Base-by-base conservation (phyloP, 2,113 vertebrate genomes). In the Microcebus murinus region DNA sequence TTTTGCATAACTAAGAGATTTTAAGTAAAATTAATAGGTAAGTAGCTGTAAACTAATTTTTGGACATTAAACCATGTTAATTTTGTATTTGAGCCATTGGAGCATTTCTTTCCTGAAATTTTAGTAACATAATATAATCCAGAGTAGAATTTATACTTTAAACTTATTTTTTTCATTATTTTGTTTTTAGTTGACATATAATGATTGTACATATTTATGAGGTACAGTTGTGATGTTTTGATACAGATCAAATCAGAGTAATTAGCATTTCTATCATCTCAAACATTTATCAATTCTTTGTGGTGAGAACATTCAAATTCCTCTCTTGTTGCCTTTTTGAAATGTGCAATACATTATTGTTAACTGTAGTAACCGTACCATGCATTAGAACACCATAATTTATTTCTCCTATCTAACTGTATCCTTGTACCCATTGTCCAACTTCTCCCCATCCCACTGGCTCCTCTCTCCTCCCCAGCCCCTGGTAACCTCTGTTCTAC, bases 21-120 rank as follows among this genome's bases (percentile, higher is more conserved):
- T 89, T 92, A 85, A 92, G 50, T 42, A 74, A 93, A 84, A 87
- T 92, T 59, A 57, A 36, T 63, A 63, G 15, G 10, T 12, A 50
- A 76, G 59, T 77, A 52, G 2, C 18, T 79, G 14, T 71, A 92
- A 29, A 52, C 61, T 59, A 70, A 34, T 36, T 74, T 82, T 48
- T 36, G 23, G 48, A 90, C 89, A 76, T 93, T 68, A 52, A 39
- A 55, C 18, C 39, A 67, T 63, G 90, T 71, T 25, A 67, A 36
- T 71, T 80, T 94, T 71, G 45, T 39, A 68, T 76, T 96, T 90
- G 52, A 31, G 25, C 10, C 57, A 48, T 76, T 92, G 20, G 21
- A 34, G 82, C 23, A 83, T 93, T 87, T 93, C 65, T 96, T 79
- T 85, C 20, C 68, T 95, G 67, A 76, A 94, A 45, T 92, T 91